Conservation (phyloP, 2,797 vertebrate genomes). For the Phataginus tricuspis region DNA sequence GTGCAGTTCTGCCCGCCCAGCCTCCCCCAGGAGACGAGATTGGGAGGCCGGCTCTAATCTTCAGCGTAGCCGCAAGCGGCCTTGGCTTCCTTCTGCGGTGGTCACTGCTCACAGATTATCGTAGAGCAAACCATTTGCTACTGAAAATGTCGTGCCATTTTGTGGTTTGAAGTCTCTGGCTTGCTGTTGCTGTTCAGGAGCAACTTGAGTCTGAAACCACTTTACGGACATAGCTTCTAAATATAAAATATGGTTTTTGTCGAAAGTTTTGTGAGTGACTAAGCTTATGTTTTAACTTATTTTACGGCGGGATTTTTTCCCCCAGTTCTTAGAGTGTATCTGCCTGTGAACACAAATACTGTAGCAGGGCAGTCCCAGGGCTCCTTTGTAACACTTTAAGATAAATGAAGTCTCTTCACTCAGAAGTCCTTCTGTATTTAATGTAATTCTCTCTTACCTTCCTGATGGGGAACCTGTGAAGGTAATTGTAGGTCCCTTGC, state of each 20-base stretch:
- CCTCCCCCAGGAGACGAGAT: background rate
- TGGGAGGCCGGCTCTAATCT: background rate
- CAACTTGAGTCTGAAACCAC: background rate
- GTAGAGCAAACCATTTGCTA: background rate
- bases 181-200: background rate
- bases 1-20: background rate
- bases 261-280: constrained; percentile 11
- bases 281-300: constrained; percentile 9
- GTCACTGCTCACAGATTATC: background rate
- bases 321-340: background rate
- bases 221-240: background rate
- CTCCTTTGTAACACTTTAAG: background rate
- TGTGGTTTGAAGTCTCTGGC: background rate
- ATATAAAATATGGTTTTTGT: background rate
- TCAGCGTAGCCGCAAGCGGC: rapidly evolving
- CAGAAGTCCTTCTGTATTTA: background rate
- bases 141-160: background rate
- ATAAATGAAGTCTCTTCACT: background rate
- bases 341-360: background rate
- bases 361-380: background rate
- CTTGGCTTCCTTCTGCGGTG: background rate
- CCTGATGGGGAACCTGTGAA: background rate
- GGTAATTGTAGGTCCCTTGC: background rate
- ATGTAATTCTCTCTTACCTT: background rate
- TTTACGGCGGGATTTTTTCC: background rate